A percentile compares a stretch with the other conserved stretches of the same genome.
Conservation (phyloP, 2,797 vertebrate genomes). For the Momotus momota region DNA sequence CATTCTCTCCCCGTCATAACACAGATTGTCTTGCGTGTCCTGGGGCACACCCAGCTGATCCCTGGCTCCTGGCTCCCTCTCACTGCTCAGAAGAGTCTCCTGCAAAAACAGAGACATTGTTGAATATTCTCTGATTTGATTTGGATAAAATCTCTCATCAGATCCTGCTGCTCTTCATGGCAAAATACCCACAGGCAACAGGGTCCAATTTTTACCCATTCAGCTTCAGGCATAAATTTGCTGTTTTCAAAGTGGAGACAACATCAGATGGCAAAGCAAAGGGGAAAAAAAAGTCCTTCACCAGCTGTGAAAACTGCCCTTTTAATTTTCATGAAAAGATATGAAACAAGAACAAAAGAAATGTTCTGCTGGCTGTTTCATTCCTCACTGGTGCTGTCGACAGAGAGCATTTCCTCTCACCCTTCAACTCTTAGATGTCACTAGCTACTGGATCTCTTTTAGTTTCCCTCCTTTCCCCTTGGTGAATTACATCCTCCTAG, state of each 20-base stretch:
- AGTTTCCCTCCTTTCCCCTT: conserved; percentile 21
- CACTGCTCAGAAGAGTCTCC: not conserved
- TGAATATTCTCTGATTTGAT: conserved; percentile 53
- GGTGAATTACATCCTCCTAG: conserved; percentile 1
- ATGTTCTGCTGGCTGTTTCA: conserved; percentile 40
- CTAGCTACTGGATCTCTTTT: conserved; percentile 37
- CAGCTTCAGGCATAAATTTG: conserved; percentile 52
- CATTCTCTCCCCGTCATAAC: not conserved
- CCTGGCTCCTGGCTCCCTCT: not conserved
- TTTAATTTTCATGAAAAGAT: conserved; percentile 58
- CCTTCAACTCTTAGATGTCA: not conserved
- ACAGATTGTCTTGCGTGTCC: not conserved
- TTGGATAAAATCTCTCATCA: conserved; percentile 51
- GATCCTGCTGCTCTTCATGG: conserved; percentile 45
- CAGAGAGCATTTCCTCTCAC: not conserved
- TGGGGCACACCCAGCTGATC: not conserved
- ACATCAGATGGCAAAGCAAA: conserved; percentile 31
- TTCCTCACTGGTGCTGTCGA: conserved; percentile 34
- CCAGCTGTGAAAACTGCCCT: conserved; percentile 53
- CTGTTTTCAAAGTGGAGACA: conserved; percentile 47
- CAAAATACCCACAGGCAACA: conserved; percentile 50
- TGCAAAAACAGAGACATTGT: not conserved
- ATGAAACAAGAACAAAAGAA: conserved; percentile 53
- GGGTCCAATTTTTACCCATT: conserved; percentile 50
- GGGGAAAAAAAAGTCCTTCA: not conserved